Evolutionary conservation across 2,113 vertebrate genomes (phyloP), one percentile per base, ranked within the genome.

Genomic region (Odontesthes bonariensis): DNA sequence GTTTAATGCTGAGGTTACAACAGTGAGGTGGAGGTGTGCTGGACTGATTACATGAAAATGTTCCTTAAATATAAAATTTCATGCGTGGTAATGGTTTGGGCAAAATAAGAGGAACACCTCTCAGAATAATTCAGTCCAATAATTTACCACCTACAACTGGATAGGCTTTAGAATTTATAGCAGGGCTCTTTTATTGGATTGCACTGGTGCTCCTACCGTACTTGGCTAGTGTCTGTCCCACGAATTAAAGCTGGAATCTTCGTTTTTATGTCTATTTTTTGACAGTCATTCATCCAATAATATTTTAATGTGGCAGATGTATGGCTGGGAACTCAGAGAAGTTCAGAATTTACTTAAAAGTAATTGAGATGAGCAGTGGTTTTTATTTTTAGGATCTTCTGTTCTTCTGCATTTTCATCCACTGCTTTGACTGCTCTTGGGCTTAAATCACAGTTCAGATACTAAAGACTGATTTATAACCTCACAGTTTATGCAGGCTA

Each of bases 111-210:
- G 20, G 55, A 59, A 17, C 14, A 54, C 5, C 20, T 57, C 23
- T 53, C 12, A 54, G 13, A 46, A 32, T 31, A 33, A 1, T 3
- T 1, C n/a, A 68, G 47, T 57, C 31, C 66, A 64, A 35, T 47
- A 51, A 10, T 23, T 9, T 51, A 49, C 33, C 40, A 31, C 12
- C 65, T 57, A 33, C 51, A 64, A 19, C 52, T 20, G 53, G 8
- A 6, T 20, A 44, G 42, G 61, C 44, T 52, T 65, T 8, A 23
- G 17, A 66, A 52, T 33, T 42, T 44, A 54, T 6, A 11, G n/a
- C 40, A 27, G 49, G 56, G 53, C 44, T 56, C 7, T 33, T 68
- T 64, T 49, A 51, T 70, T 42, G 40, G 52, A 22, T 56, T 56
- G 32, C 16, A 20, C 17, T 20, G 12, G 8, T 62, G 59, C 47